Conservation (phyloP, 2,888 invertebrate species). For the Sesamia inferens region DNA sequence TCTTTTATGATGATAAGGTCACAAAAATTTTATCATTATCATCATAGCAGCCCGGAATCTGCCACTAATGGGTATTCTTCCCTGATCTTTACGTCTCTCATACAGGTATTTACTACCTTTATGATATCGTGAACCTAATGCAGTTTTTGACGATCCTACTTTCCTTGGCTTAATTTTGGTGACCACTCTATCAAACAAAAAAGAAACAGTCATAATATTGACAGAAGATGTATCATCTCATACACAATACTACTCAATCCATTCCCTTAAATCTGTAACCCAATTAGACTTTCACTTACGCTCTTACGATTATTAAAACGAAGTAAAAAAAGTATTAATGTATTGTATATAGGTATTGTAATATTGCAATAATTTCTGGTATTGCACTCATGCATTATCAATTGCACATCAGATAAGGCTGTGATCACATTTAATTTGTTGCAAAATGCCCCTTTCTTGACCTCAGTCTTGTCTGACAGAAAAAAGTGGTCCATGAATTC, state of each 20-base stretch:
- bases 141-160: too few species aligned
- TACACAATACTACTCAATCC: neutral
- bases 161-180: too few species aligned
- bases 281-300: slow-evolving; percentile 38
- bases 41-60: too few species aligned
- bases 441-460: neutral
- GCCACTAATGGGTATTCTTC: too few species aligned
- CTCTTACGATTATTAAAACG: slow-evolving; percentile 39
- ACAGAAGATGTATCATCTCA: neutral
- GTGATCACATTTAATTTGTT: slow-evolving; percentile 13
- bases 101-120: too few species aligned
- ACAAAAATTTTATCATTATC: too few species aligned
- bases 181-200: neutral
- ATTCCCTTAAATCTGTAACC: slow-evolving; percentile 13
- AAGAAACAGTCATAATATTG: neutral
- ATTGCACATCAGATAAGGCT: slow-evolving; percentile 47
- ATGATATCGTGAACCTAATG: too few species aligned
- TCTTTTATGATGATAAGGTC: too few species aligned
- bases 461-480: neutral
- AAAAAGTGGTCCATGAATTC: neutral
- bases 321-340: slow-evolving; percentile 24
- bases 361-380: slow-evolving; percentile 44
- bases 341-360: slow-evolving; percentile 8
- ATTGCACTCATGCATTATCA: slow-evolving; percentile 51
- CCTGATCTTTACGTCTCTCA: too few species aligned